Evolutionary conservation across 1,140 invertebrate genomes (phyloP), one percentile per base, ranked within the genome.

Genomic region (Caenorhabditis brenneri): DNA sequence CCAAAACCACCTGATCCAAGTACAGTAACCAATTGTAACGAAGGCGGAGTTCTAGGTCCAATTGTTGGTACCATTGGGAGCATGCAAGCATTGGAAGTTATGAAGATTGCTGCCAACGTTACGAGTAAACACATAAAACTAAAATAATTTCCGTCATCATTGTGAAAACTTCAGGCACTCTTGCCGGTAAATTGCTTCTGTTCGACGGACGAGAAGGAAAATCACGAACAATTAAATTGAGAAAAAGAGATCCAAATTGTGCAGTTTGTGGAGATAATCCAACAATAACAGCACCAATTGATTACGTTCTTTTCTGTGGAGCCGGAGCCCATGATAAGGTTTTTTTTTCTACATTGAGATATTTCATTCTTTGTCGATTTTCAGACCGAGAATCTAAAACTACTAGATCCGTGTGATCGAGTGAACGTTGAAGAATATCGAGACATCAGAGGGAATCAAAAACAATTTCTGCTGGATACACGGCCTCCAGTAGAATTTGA

Each of bases 1-100:
- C 96, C 97, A 5, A 92, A 93, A 69, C 97, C 97, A 16, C 96
- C 97, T 0, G 94, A 95, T 0, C 93, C 96, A 0, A 94, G 96
- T 88, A 94, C 95, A n/a, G 96, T 99, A 2, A 96, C 95, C 10
- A 98, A 95, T 89, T 99, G 97, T 92, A 95, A 95, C 6, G 96
- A 98, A 91, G 95, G 95, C 42, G 97, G 97, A 3, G 96, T 99
- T n/a, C 90, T 98, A 33, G 97, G 97, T 55, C 86, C 88, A 93
- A 94, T 95, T 89, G 95, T 96, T 22, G 96, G 96, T 51, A 92
- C 94, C 12, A 96, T 98, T 88, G 96, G 96, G 51, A 94, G 94
- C 15, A 90, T 99, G 27, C 96, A 99, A 93, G 96, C 97, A 0
- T 89, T 98, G 58, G 97, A 99, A 93, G 94, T 95, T 0, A 94